phyloP scores from a whole-genome alignment of 2,888 invertebrate species.

The Orgyia antiqua region DNA sequence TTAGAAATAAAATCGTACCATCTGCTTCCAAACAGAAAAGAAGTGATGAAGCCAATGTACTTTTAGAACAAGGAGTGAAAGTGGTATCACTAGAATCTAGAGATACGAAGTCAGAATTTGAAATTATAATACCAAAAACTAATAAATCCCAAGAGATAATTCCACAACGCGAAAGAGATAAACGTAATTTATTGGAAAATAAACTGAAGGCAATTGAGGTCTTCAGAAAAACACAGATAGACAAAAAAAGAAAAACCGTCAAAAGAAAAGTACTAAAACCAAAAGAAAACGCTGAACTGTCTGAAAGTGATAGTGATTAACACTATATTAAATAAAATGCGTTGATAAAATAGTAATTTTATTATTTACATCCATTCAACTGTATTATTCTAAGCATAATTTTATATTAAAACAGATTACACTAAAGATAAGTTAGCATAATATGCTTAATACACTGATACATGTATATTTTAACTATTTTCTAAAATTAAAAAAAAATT shows the following conservation, averaged over 20 bases:
- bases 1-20: slow-evolving; percentile 30
- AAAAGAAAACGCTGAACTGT: slow-evolving; percentile 81
- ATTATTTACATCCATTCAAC: slow-evolving; percentile 64
- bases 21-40: slow-evolving; percentile 37
- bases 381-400: slow-evolving; percentile 43
- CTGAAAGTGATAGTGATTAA: slow-evolving; percentile 81
- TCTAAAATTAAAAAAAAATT: too few species aligned
- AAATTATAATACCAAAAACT: slow-evolving; percentile 54
- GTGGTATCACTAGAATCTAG: slow-evolving; percentile 37
- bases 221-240: slow-evolving; percentile 81
- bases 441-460: slow-evolving; percentile 26
- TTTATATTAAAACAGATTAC: slow-evolving; percentile 35
- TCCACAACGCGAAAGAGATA: slow-evolving; percentile 85
- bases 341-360: slow-evolving; percentile 62
- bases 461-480: too few species aligned
- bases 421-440: slow-evolving; percentile 34
- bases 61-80: slow-evolving; percentile 42
- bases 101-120: slow-evolving; percentile 36
- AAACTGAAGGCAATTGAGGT: slow-evolving; percentile 87
- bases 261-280: slow-evolving; percentile 61
- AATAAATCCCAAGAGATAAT: slow-evolving; percentile 78
- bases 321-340: slow-evolving; percentile 36
- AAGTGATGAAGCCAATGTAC: slow-evolving; percentile 29
- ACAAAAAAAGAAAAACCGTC: slow-evolving; percentile 70
- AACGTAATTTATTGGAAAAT: slow-evolving; percentile 80